Conservation (phyloP, 1,140 invertebrate species). For the Solenopsis fugax region DNA sequence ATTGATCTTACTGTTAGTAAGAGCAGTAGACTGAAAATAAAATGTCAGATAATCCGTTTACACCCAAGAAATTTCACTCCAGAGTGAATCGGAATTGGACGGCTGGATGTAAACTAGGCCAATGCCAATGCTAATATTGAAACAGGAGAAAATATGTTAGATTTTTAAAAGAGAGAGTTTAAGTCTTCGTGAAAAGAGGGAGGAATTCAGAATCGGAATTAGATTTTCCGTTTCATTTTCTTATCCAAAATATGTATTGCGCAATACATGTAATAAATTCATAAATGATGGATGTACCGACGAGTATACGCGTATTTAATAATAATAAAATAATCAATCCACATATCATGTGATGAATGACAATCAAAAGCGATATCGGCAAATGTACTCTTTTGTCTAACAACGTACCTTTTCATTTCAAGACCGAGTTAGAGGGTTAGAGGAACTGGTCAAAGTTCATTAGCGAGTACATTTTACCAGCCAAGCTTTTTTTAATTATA, state of each 20-base stretch:
- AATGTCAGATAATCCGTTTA: no score
- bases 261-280: background rate
- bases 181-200: no score
- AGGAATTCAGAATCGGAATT: background rate
- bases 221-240: background rate
- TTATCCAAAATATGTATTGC: background rate
- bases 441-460: background rate
- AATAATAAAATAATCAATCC: background rate
- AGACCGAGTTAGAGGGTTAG: background rate
- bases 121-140: background rate
- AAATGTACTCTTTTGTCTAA: background rate
- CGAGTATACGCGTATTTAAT: background rate
- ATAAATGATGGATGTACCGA: background rate
- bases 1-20: no score
- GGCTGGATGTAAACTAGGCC: no score
- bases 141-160: background rate
- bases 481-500: background rate
- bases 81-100: no score
- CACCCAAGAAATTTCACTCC: no score
- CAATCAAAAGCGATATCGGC: background rate
- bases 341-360: no score
- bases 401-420: background rate
- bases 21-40: no score
- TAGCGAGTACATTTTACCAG: background rate
- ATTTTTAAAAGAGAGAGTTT: no score